Percentiles rank a stretch among this genome's conserved stretches.
Conservation (phyloP, 2,888 invertebrate genomes). For the Cartodere bifasciata region DNA sequence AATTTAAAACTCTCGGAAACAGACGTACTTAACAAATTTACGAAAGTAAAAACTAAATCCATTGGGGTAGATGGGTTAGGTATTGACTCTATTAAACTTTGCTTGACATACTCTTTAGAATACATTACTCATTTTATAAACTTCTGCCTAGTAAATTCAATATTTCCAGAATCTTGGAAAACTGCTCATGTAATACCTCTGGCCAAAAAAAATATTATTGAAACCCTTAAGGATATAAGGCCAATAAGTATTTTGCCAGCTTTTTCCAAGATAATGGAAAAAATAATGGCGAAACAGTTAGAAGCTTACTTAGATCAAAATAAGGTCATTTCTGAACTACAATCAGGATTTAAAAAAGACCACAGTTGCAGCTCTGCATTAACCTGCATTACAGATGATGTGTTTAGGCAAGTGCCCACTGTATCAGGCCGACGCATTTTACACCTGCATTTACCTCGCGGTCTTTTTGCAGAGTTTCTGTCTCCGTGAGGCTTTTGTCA, state of each 20-base stretch:
- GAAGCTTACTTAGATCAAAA: slow-evolving; percentile 1
- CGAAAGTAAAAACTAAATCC: not conserved
- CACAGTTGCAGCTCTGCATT: no score
- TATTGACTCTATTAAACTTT: not conserved
- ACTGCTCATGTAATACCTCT: not conserved
- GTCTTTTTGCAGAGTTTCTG: no score
- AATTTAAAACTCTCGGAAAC: no score
- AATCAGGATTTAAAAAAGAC: no score
- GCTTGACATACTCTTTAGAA: not conserved
- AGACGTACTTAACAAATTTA: no score
- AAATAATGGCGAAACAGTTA: not conserved
- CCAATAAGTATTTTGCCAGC: slow-evolving; percentile 2
- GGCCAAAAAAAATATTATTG: not conserved
- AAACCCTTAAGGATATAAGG: not conserved
- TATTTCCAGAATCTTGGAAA: not conserved
- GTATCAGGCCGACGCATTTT: no score
- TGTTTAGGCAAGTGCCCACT: no score
- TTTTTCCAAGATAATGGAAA: slow-evolving; percentile 2
- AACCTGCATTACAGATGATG: no score
- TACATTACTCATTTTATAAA: slow-evolving; percentile 1
- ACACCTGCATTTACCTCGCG: no score
- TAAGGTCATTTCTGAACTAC: not conserved
- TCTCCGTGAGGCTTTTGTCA: no score
- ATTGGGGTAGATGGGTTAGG: slow-evolving; percentile 3
- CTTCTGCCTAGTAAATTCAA: slow-evolving; percentile 1